These are phyloP conservation scores for pig (Sus scrofa) DNA, from an alignment of 2,113 vertebrate species.

Conservation along the genomic window T2T-Sscrofa CM000818.6:17183501-17184000, in stretches of 20 bases:
- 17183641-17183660: slow-evolving; percentile 81
- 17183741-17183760: slow-evolving; percentile 85
- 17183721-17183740: slow-evolving; percentile 82
- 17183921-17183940: not conserved
- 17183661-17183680: slow-evolving; percentile 79
- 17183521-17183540: slow-evolving; percentile 37
- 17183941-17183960: no score
- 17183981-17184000: not conserved
- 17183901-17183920: not conserved
- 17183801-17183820: slow-evolving; percentile 72
- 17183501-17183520: not conserved
- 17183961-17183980: not conserved
- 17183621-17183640: slow-evolving; percentile 70
- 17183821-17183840: slow-evolving; percentile 76
- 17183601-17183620: slow-evolving; percentile 68
- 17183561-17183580: not conserved
- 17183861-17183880: not conserved
- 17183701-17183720: slow-evolving; percentile 69
- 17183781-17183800: slow-evolving; percentile 82
- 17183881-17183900: not conserved
- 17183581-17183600: slow-evolving; percentile 60
- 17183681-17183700: not conserved
- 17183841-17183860: slow-evolving; percentile 54
- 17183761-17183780: slow-evolving; percentile 84
- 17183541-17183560: not conserved